Conservation (phyloP, 2,113 vertebrate species). For the Pantherophis guttatus region DNA sequence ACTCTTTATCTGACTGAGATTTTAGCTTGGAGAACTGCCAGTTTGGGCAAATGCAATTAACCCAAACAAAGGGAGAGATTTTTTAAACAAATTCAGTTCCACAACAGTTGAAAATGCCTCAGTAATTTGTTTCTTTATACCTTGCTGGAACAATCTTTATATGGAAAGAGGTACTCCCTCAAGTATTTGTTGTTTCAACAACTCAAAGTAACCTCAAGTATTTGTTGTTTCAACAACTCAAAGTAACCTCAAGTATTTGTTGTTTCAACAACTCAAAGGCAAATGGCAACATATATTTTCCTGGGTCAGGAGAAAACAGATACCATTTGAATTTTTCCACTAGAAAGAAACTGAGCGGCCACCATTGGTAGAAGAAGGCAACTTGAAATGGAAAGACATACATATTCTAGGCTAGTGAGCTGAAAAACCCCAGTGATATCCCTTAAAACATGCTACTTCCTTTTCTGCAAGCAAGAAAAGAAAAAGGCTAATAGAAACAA, state of each 20-base stretch:
- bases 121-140: neutral
- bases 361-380: neutral
- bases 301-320: neutral
- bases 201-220: neutral
- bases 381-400: neutral
- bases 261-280: neutral
- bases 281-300: neutral
- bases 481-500: neutral
- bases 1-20: neutral
- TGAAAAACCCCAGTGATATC: neutral
- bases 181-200: no score
- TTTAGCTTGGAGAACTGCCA: neutral
- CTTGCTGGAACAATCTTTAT: neutral
- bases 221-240: no score
- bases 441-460: neutral
- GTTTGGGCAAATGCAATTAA: neutral
- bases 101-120: neutral
- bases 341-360: neutral
- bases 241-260: neutral
- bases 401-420: neutral
- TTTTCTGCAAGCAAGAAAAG: neutral
- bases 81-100: neutral
- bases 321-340: neutral
- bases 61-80: neutral
- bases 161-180: neutral